Evolutionary conservation across 2,888 invertebrate genomes (phyloP).

Genomic region (Maniola hyperantus): DNA sequence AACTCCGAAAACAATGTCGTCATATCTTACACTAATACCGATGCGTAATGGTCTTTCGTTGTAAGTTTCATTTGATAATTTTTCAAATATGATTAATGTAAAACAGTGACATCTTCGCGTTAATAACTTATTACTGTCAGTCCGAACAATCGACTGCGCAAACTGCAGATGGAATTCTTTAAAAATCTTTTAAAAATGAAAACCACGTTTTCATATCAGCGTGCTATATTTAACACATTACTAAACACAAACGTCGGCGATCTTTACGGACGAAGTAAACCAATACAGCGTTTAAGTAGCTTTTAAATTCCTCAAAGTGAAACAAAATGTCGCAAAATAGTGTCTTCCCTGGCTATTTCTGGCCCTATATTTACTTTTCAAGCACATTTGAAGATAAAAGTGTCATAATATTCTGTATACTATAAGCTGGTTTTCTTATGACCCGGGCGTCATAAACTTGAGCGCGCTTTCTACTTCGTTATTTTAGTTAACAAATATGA

Average conservation of each 20-base stretch:
- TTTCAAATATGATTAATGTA: slow-evolving; percentile 63
- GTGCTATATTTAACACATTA: slow-evolving; percentile 8
- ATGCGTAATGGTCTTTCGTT: slow-evolving; percentile 69
- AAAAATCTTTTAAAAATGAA: slow-evolving; percentile 17
- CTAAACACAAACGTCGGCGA: slow-evolving; percentile 4
- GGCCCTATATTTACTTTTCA: slow-evolving; percentile 72
- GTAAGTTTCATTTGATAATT: slow-evolving; percentile 57
- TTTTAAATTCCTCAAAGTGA: slow-evolving; percentile 36
- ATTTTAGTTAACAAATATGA: slow-evolving; percentile 51
- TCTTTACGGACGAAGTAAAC: slow-evolving; percentile 6
- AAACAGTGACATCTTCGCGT: slow-evolving; percentile 41
- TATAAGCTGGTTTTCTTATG: slow-evolving; percentile 79
- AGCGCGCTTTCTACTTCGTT: slow-evolving; percentile 63
- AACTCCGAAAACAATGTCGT: slow-evolving; percentile 39
- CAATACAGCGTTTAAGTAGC: slow-evolving; percentile 15
- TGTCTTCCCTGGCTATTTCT: slow-evolving; percentile 46
- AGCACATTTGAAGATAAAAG: slow-evolving; percentile 74
- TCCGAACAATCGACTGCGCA: slow-evolving; percentile 23
- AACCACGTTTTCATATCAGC: slow-evolving; percentile 13
- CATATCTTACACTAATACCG: slow-evolving; percentile 47
- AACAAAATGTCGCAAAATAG: slow-evolving; percentile 56
- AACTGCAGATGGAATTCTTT: slow-evolving; percentile 19
- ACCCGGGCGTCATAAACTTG: slow-evolving; percentile 72
- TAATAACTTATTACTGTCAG: slow-evolving; percentile 44
- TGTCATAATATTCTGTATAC: slow-evolving; percentile 81